Evolutionary conservation across 2,797 vertebrate species (phyloP).

Genomic region (Sus cebifrons): DNA sequence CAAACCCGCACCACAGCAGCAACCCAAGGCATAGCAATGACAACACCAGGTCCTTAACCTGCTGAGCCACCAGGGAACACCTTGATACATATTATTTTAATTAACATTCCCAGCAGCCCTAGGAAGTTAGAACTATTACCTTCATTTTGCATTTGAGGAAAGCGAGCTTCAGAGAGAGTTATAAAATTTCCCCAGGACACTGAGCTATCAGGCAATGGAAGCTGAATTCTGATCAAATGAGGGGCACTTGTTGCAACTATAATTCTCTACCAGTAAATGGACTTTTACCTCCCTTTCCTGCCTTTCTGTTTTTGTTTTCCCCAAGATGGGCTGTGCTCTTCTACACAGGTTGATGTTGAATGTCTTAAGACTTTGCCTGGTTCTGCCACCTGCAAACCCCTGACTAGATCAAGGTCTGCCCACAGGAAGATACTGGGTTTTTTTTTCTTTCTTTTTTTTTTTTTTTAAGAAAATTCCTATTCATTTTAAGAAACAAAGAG

Average conservation of each 20-base stretch:
- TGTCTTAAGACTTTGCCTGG: not conserved
- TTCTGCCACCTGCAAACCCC: not conserved
- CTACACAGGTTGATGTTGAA: not conserved
- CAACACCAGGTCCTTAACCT: too few species aligned
- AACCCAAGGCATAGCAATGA: too few species aligned
- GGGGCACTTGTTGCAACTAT: not conserved
- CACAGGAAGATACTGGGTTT: not conserved
- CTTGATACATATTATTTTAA: not conserved
- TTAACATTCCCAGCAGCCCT: not conserved
- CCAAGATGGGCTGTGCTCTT: not conserved
- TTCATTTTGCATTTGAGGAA: slow-evolving; percentile 52
- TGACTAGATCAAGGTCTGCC: not conserved
- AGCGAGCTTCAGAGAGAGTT: not conserved
- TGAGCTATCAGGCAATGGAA: not conserved
- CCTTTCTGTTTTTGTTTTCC: slow-evolving; percentile 5
- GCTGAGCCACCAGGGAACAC: too few species aligned
- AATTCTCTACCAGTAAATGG: not conserved
- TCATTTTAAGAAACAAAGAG: slow-evolving; percentile 41
- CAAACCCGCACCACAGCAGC: too few species aligned
- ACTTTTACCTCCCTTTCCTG: not conserved
- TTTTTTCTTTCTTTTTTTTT: not conserved
- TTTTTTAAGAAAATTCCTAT: not conserved
- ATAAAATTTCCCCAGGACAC: not conserved
- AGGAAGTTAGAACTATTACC: not conserved
- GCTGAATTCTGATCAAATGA: not conserved